These are phyloP conservation scores for Stenchaetothrips biformis DNA, from an alignment of 2,888 invertebrate species.

Conservation along the genomic window DNA sequence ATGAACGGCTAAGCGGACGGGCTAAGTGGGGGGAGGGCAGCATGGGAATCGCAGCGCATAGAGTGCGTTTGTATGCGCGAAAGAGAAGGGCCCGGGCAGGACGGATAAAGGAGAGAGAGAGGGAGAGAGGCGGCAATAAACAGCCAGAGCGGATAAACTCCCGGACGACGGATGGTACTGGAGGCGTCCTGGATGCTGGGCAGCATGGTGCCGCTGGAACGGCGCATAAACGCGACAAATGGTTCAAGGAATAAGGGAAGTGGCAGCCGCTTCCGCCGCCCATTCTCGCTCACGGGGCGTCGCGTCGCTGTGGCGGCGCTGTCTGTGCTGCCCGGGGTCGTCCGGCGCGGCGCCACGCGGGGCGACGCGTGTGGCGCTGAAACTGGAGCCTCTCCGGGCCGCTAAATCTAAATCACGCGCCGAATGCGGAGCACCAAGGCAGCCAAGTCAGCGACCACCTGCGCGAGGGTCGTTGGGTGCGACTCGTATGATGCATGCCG, in stretches of 20 bases:
- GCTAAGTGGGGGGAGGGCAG: neutral
- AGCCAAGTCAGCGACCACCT: neutral
- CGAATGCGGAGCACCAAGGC: too few relatives aligned
- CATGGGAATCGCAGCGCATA: neutral
- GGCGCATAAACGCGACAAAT: too few relatives aligned
- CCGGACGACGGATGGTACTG: neutral
- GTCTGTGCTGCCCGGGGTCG: too few relatives aligned
- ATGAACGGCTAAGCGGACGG: neutral
- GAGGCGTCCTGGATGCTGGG: neutral
- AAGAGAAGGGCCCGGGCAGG: neutral
- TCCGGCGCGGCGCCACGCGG: neutral
- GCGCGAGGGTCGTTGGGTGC: neutral
- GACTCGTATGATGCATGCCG: too few relatives aligned
- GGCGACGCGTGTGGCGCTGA: neutral
- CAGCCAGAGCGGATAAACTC: neutral
- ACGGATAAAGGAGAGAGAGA: neutral
- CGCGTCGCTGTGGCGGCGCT: neutral
- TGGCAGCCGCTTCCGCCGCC: neutral
- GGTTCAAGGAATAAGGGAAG: neutral
- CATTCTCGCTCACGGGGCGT: neutral
- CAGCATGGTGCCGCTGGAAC: neutral
- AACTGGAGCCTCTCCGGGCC: too few relatives aligned
- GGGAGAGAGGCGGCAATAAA: neutral
- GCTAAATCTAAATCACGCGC: too few relatives aligned
- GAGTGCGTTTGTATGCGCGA: neutral